Percentiles rank a stretch among this genome's conserved stretches.
These are phyloP conservation scores for Desoria tigrina DNA, from an alignment of 2,888 invertebrate species.

Conservation along the genomic window DNA sequence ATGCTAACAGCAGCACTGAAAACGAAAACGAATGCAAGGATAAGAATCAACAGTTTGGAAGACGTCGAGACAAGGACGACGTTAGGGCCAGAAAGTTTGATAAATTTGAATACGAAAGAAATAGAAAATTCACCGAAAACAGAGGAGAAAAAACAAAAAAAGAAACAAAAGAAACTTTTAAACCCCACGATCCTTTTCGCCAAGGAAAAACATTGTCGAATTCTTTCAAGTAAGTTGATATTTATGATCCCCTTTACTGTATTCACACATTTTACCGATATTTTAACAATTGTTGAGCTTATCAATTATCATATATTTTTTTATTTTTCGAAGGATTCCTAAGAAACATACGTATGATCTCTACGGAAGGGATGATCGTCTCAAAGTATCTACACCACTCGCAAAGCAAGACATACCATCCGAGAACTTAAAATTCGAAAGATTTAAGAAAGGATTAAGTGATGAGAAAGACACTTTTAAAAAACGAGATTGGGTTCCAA, in stretches of 20 bases:
- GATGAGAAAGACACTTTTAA: constrained; percentile 3
- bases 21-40: not conserved
- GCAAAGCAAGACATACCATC: constrained; percentile 28
- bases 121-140: constrained; percentile 28
- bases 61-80: constrained; percentile 33
- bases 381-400: constrained; percentile 25
- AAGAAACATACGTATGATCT: constrained; percentile 1
- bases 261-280: not conserved
- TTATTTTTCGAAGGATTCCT: constrained; percentile 20
- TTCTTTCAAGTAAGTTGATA: constrained; percentile 35
- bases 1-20: not conserved
- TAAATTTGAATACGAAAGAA: constrained; percentile 37
- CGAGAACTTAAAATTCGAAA: constrained; percentile 40
- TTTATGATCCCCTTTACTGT: no score
- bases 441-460: constrained; percentile 20
- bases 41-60: not conserved
- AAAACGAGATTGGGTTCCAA: not conserved
- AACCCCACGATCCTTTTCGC: constrained; percentile 14
- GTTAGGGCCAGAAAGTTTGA: constrained; percentile 33
- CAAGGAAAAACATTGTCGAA: constrained; percentile 28
- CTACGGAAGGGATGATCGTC: not conserved
- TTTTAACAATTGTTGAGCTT: not conserved
- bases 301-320: not conserved
- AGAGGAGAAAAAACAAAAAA: constrained; percentile 23
- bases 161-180: constrained; percentile 5